Percentiles rank a stretch among this genome's conserved stretches.
phyloP scores from a whole-genome alignment of 2,113 vertebrate genomes.

The Cebidichthys violaceus region DNA sequence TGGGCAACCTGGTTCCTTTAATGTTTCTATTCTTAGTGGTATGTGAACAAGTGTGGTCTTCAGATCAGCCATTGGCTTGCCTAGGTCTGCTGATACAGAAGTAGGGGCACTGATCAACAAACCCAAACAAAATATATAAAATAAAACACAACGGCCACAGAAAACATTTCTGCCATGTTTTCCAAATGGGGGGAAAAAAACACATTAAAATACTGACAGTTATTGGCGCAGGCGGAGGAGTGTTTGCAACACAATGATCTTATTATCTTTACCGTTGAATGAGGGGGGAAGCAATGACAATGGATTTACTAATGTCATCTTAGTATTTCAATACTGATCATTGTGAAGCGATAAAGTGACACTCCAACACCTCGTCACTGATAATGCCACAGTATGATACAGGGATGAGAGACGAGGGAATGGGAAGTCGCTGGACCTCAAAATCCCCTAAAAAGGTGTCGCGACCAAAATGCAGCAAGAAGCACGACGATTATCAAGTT shows the following conservation, averaged over 20 bases:
- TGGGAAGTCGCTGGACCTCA: constrained; percentile 63
- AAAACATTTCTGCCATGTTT: constrained; percentile 77
- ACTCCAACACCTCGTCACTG: constrained; percentile 62
- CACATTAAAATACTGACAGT: constrained; percentile 61
- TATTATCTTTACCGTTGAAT: neutral
- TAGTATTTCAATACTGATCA: constrained; percentile 52
- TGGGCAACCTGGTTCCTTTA: constrained; percentile 19
- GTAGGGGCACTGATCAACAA: constrained; percentile 71
- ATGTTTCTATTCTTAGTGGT: constrained; percentile 56
- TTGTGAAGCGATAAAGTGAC: constrained; percentile 62
- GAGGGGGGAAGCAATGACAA: constrained; percentile 16
- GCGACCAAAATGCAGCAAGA: constrained; percentile 23
- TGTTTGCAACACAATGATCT: constrained; percentile 71
- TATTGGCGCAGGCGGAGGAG: constrained; percentile 29
- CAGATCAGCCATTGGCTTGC: constrained; percentile 57
- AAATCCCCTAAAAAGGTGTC: constrained; percentile 27
- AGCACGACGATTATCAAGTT: neutral
- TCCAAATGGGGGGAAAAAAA: constrained; percentile 57
- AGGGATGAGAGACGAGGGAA: constrained; percentile 67
- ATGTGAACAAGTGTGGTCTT: constrained; percentile 69
- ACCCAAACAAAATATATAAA: constrained; percentile 70
- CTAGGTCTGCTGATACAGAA: constrained; percentile 75
- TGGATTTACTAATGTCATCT: constrained; percentile 12
- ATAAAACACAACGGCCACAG: constrained; percentile 55
- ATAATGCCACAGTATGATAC: constrained; percentile 66